These are phyloP conservation scores for Coendou prehensilis DNA, from an alignment of 2,797 vertebrate genomes.

Conservation along the genomic window DNA sequence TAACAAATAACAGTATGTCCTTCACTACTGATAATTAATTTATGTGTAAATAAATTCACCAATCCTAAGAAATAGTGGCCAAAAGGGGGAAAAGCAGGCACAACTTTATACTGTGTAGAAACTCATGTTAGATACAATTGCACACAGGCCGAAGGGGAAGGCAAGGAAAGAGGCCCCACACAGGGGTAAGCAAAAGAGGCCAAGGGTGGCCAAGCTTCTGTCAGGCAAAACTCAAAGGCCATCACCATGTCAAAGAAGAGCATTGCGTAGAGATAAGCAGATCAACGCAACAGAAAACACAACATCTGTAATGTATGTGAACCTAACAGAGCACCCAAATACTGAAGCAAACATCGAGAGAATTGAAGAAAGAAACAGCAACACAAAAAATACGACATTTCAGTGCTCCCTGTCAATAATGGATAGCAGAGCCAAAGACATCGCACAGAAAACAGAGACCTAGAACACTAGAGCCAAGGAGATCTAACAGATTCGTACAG, in stretches of 20 bases:
- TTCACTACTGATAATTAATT: neutral
- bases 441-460: neutral
- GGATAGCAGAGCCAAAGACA: neutral
- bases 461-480: accelerated
- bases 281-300: neutral
- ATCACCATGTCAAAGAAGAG: neutral
- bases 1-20: neutral
- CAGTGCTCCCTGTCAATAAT: too few relatives aligned
- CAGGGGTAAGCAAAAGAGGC: accelerated
- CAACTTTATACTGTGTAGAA: accelerated
- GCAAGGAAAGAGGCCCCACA: neutral
- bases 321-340: neutral
- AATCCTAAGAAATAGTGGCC: neutral
- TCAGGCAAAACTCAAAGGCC: too few relatives aligned
- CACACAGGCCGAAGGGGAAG: accelerated
- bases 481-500: too few relatives aligned
- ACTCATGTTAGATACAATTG: accelerated
- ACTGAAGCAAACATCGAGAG: neutral
- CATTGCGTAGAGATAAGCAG: accelerated
- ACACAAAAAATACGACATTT: neutral
- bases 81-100: too few relatives aligned
- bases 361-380: neutral
- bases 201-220: too few relatives aligned
- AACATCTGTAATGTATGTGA: accelerated
- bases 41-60: neutral